Evolutionary conservation across 2,888 invertebrate genomes (phyloP), one percentile per base, ranked within the genome.

Genomic region (Taphrorychus bicolor): DNA sequence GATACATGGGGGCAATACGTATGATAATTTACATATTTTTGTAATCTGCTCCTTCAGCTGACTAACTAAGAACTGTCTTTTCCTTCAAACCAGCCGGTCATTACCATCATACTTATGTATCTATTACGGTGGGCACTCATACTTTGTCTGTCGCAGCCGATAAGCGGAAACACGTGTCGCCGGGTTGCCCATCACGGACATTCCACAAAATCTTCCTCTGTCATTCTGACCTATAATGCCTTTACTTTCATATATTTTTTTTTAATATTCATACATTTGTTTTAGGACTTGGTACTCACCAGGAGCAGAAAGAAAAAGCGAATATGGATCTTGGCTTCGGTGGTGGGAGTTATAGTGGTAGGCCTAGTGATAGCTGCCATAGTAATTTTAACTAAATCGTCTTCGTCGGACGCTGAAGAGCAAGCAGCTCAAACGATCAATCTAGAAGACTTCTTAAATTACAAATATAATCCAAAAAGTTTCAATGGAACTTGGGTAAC

Each of bases 401-500:
- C 71, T 22, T 69, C 67, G n/a, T 71, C 72, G 16, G 53, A 59
- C 11, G 54, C 59, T 22, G 21, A 68, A 11, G 40, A 41, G 5
- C 49, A 54, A 7, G 45, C 21, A 2, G 54, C 77, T 54, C 67
- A 81, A 72, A 72, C 83, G 70, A 84, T 90, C 73, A 85, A 85
- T 59, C 84, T 94, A 67, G 90, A 91, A 67, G 92, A 93, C 74
- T 85, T 93, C 73, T 85, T 94, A 16, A 85, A 84, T 40, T 91
- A 92, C 52, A 87, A 85, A 68, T 87, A 89, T 70, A 82, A 87
- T 11, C 85, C 92, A 0, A 85, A 85, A 67, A 84, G 87, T 45
- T 94, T 94, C 80, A 94, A 94, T 81, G 94, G 90, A 59, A 88
- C 90, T 52, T 95, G 94, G 94, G 84, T 92, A 64, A 87, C 90